These are phyloP conservation scores for Gobiocypris rarus DNA, from an alignment of 2,113 vertebrate genomes.

Conservation along the genomic window DNA sequence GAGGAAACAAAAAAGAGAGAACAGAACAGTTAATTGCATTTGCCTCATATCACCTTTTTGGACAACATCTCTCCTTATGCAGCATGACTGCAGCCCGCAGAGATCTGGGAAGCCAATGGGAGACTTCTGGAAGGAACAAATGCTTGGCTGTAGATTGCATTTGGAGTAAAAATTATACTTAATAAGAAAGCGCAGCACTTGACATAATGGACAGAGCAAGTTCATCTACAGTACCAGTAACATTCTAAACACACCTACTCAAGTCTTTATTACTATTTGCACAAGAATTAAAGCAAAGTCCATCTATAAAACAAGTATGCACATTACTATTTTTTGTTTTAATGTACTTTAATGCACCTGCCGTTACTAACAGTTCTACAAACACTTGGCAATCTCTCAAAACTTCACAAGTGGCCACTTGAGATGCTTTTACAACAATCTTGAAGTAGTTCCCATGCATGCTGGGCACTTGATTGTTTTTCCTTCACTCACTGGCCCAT, in stretches of 20 bases:
- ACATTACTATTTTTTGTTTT: not conserved
- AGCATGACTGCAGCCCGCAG: not conserved
- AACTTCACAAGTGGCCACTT: constrained; percentile 12
- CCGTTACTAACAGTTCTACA: not conserved
- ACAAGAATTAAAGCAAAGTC: not conserved
- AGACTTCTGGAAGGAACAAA: constrained; percentile 15
- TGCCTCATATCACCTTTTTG: constrained; percentile 41
- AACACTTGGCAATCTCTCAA: constrained; percentile 1
- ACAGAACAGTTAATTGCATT: constrained; percentile 64
- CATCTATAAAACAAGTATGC: not conserved
- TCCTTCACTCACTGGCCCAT: not conserved
- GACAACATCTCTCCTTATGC: not conserved
- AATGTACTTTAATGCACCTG: not conserved
- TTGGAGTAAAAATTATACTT: not conserved
- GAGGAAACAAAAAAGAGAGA: constrained; percentile 57
- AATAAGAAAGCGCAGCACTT: not conserved
- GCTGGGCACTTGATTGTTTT: not conserved
- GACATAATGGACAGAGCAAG: not conserved
- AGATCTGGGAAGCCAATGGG: constrained; percentile 19
- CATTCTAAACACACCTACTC: not conserved
- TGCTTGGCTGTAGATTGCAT: not conserved
- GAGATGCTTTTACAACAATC: not conserved
- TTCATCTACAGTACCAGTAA: not conserved
- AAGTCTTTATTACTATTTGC: not conserved
- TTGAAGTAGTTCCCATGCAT: constrained; percentile 18